A percentile compares a stretch with the other conserved stretches of the same genome.
Evolutionary conservation across 2,797 vertebrate genomes (phyloP).

Genomic region (Hephaestus fuliginosus): DNA sequence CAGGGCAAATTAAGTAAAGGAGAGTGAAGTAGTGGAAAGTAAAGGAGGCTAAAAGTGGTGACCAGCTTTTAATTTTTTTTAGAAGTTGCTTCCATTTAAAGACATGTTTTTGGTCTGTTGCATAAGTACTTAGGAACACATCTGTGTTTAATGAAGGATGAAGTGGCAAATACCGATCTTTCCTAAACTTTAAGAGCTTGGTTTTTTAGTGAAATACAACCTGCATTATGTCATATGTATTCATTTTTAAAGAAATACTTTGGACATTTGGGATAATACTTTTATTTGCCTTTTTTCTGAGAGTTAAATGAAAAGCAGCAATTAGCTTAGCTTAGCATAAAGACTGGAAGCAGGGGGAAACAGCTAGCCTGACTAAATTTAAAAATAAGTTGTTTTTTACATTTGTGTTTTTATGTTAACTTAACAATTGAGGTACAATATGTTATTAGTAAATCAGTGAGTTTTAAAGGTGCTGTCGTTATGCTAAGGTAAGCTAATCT

Average conservation of each 20-base stretch:
- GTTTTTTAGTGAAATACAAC: neutral
- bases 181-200: neutral
- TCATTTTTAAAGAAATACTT: slow-evolving; percentile 9
- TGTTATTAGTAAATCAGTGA: neutral
- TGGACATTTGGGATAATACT: neutral
- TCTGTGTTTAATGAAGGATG: neutral
- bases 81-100: neutral
- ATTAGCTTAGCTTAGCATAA: slow-evolving; percentile 26
- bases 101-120: slow-evolving; percentile 7
- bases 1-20: neutral
- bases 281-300: slow-evolving; percentile 13
- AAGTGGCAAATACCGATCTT: neutral
- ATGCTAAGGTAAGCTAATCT: neutral
- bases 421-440: neutral
- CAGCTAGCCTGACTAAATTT: neutral
- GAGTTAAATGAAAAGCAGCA: neutral
- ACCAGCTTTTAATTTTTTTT: neutral
- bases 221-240: slow-evolving; percentile 14
- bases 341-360: neutral
- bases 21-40: neutral
- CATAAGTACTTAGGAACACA: neutral
- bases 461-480: neutral
- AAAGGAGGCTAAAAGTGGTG: slow-evolving; percentile 18
- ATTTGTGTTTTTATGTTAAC: neutral
- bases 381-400: neutral